Percentiles rank a stretch among this genome's conserved stretches.
Evolutionary conservation across 2,113 vertebrate genomes (phyloP).

Genomic region (Python bivittatus): DNA sequence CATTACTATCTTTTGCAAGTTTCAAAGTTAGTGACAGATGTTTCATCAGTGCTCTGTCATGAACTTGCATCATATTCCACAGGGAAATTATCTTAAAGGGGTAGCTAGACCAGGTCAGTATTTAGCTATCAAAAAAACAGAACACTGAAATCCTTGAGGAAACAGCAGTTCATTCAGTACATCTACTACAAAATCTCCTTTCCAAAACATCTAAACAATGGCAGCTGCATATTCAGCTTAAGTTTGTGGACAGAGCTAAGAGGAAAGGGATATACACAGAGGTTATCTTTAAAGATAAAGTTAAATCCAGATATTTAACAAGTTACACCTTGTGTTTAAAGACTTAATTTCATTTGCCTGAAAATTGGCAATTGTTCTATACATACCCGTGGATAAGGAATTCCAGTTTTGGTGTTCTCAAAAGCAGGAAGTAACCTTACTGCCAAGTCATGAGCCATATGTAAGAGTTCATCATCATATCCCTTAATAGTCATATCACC

Average conservation of each 20-base stretch:
- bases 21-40: not conserved
- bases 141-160: not conserved
- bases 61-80: conserved; percentile 23
- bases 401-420: conserved; percentile 97
- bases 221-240: not conserved
- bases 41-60: conserved; percentile 9
- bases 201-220: not conserved
- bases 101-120: not conserved
- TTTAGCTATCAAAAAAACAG: not conserved
- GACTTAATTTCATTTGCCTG: not conserved
- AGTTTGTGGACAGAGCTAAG: not conserved
- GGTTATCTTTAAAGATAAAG: not conserved
- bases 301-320: not conserved
- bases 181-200: not conserved
- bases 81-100: not conserved
- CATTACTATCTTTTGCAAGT: not conserved
- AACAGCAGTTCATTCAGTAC: not conserved
- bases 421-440: conserved; percentile 95
- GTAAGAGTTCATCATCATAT: conserved; percentile 92
- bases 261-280: not conserved
- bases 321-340: not conserved
- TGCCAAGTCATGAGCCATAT: conserved; percentile 93
- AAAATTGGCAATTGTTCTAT: not conserved
- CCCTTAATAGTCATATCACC: conserved; percentile 87
- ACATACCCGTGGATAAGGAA: conserved; percentile 92